phyloP scores from a whole-genome alignment of 2,888 invertebrate species.

The Zaprionus lineosus region DNA sequence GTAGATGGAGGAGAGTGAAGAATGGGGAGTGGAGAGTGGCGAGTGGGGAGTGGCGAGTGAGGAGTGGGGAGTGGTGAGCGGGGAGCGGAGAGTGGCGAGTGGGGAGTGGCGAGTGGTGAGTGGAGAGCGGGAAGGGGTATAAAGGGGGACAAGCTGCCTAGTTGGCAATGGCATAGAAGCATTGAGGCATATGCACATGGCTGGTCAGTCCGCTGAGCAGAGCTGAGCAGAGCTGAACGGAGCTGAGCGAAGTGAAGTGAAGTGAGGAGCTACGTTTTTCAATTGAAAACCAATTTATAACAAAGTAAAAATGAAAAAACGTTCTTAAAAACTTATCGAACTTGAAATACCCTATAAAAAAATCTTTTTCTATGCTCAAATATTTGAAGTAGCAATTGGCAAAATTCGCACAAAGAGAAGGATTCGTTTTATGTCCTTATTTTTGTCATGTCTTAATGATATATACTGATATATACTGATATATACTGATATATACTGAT shows the following conservation, averaged over 20 bases:
- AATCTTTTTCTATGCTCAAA: too few relatives aligned
- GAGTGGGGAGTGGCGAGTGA: neutral
- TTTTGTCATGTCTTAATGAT: too few relatives aligned
- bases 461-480: too few relatives aligned
- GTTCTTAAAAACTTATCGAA: neutral
- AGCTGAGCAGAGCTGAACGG: neutral
- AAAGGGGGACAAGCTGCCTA: neutral
- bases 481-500: too few relatives aligned
- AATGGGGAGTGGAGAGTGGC: neutral
- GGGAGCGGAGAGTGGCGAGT: too few relatives aligned
- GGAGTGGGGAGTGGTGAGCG: too few relatives aligned
- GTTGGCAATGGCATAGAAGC: slow-evolving; percentile 23
- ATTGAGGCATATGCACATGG: slow-evolving; percentile 56
- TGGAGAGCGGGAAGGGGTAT: neutral
- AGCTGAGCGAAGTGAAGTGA: neutral
- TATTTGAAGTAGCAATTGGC: too few relatives aligned
- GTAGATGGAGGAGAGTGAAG: too few relatives aligned
- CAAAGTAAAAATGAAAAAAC: slow-evolving; percentile 30
- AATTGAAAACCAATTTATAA: slow-evolving; percentile 63
- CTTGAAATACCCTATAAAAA: slow-evolving; percentile 12
- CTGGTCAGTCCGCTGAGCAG: slow-evolving; percentile 41
- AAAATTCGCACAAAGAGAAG: too few relatives aligned
- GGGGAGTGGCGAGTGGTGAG: too few relatives aligned
- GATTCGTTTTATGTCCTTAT: too few relatives aligned
- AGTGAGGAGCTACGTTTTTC: slow-evolving; percentile 48